These are phyloP conservation scores for Cotesia congregata DNA, from an alignment of 2,888 invertebrate species.

Conservation along the genomic window DNA sequence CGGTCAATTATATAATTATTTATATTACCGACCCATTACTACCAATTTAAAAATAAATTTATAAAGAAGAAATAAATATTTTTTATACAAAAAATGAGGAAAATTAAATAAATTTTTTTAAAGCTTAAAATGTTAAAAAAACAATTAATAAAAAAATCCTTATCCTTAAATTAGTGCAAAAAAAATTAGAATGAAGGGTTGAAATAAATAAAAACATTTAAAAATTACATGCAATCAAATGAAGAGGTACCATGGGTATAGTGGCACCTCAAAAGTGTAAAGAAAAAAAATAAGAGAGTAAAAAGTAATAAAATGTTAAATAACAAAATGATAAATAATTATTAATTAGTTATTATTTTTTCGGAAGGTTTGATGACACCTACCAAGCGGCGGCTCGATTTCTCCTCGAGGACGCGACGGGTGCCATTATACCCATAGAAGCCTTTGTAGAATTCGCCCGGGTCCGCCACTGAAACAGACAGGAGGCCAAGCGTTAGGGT, in stretches of 20 bases:
- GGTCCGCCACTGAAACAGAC: slow-evolving; percentile 78
- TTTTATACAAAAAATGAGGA: too few relatives aligned
- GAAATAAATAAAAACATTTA: slow-evolving; percentile 28
- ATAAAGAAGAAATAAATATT: too few relatives aligned
- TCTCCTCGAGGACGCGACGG: slow-evolving; percentile 77
- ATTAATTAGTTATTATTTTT: slow-evolving; percentile 8
- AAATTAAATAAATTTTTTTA: too few relatives aligned
- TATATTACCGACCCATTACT: too few relatives aligned
- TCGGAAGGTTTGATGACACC: slow-evolving; percentile 71
- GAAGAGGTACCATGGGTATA: slow-evolving; percentile 66
- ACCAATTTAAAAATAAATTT: too few relatives aligned
- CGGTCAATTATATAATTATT: too few relatives aligned
- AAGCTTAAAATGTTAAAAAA: too few relatives aligned
- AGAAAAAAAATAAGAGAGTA: slow-evolving; percentile 32
- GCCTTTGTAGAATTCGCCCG: slow-evolving; percentile 90
- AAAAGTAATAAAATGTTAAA: background rate
- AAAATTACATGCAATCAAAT: slow-evolving; percentile 58
- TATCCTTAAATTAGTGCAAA: too few relatives aligned
- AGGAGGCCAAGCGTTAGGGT: slow-evolving; percentile 73
- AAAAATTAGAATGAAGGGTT: slow-evolving; percentile 13
- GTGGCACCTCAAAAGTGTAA: slow-evolving; percentile 66
- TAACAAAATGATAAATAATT: background rate
- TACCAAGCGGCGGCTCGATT: slow-evolving; percentile 80
- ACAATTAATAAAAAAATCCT: too few relatives aligned
- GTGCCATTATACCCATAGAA: slow-evolving; percentile 82